Conservation (phyloP, 2,113 vertebrate species). For the Ammodramus savannarum region DNA sequence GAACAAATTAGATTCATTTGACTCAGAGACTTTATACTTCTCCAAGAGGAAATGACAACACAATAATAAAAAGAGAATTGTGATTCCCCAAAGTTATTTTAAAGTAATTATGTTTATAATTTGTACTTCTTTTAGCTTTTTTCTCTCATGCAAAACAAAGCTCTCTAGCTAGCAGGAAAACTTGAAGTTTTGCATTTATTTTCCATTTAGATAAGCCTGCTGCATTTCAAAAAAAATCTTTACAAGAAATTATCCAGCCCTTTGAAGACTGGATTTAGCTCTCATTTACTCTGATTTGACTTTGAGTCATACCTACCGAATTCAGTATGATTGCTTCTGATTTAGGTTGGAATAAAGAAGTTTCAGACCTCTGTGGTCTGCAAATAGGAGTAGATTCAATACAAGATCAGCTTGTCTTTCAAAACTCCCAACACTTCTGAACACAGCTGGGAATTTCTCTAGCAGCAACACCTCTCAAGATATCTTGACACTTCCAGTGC, state of each 20-base stretch:
- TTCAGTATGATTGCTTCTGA: not conserved
- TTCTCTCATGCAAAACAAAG: not conserved
- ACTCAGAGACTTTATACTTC: not conserved
- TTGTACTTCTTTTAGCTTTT: not conserved
- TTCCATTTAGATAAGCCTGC: not conserved
- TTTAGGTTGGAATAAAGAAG: not conserved
- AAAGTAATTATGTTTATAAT: not conserved
- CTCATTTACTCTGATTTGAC: not conserved
- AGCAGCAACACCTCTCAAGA: not conserved
- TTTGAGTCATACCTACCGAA: not conserved
- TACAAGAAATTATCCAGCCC: not conserved
- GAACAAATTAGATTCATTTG: not conserved
- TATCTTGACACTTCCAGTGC: not conserved
- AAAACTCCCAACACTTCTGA: not conserved
- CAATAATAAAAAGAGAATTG: not conserved
- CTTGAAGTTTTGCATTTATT: not conserved
- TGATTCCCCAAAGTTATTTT: not conserved
- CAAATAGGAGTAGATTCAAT: not conserved
- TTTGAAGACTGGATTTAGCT: not conserved
- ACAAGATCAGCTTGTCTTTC: not conserved
- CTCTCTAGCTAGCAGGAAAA: not conserved
- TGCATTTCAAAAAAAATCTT: not conserved
- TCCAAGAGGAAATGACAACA: not conserved
- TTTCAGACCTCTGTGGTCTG: not conserved
- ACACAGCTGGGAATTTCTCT: not conserved